Percentiles rank a stretch among this genome's conserved stretches.
Evolutionary conservation across 2,113 vertebrate species (phyloP).

Genomic region (Meleagris gallopavo): DNA sequence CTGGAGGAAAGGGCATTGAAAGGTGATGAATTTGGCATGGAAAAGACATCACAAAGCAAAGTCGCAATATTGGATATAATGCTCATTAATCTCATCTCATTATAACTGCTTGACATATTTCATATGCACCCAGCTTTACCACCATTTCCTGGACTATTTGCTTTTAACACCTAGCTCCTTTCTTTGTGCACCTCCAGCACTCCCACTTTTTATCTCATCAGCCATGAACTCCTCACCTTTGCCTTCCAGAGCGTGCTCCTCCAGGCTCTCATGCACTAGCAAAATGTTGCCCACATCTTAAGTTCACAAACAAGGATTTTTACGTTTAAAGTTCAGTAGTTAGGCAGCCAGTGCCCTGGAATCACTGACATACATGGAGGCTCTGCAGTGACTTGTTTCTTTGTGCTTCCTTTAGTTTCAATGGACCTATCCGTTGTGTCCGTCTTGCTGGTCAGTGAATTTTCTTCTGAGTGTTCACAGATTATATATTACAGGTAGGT

Average conservation of each 20-base stretch:
- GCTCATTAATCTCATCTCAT: constrained; percentile 50
- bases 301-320: constrained; percentile 15
- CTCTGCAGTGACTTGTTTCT: not conserved
- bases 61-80: not conserved
- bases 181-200: not conserved
- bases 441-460: not conserved
- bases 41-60: not conserved
- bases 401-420: not conserved
- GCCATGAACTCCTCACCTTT: constrained; percentile 43
- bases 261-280: not conserved
- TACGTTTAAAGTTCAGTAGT: not conserved
- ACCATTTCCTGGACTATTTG: constrained; percentile 10
- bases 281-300: not conserved
- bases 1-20: constrained; percentile 15
- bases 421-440: not conserved
- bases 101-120: not conserved
- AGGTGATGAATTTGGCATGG: not conserved
- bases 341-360: not conserved
- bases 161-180: constrained; percentile 44
- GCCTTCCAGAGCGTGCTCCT: not conserved
- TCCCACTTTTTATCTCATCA: constrained; percentile 41
- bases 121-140: not conserved
- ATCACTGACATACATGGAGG: not conserved
- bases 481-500: fast-evolving
- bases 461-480: not conserved